Conservation (phyloP, 2,888 invertebrate genomes). For the Chloroclysta siterata region DNA sequence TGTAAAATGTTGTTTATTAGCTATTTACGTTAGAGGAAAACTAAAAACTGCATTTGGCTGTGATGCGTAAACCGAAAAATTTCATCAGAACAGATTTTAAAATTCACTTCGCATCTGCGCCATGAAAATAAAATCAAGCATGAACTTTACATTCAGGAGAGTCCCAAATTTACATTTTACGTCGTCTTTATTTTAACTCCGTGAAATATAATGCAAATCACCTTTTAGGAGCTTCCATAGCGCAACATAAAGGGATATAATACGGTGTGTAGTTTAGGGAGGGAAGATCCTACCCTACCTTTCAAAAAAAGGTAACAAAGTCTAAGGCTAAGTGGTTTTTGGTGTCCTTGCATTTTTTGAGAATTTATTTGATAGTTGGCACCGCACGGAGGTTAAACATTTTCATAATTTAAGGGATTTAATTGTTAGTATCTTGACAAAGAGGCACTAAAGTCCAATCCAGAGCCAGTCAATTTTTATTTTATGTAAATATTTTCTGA, state of each 20-base stretch:
- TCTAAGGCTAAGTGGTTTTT: background rate
- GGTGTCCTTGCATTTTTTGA: constrained; percentile 10
- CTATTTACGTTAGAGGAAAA: no score
- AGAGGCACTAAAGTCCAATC: no score
- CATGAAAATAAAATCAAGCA: constrained; percentile 74
- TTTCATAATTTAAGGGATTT: background rate
- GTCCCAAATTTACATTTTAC: constrained; percentile 69
- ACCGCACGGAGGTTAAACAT: background rate
- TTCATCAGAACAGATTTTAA: constrained; percentile 44
- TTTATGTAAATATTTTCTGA: no score
- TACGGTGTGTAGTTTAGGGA: background rate
- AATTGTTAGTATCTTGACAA: background rate
- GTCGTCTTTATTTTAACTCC: constrained; percentile 62
- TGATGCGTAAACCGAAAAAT: background rate
- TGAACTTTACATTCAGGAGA: constrained; percentile 69
- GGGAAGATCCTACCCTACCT: background rate
- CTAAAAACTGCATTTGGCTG: no score
- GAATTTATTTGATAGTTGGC: constrained; percentile 5
- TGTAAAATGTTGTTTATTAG: no score
- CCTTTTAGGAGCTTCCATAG: constrained; percentile 40
- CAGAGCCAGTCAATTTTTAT: no score
- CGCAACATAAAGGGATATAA: constrained; percentile 35
- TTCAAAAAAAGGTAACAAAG: constrained; percentile 7
- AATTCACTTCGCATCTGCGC: constrained; percentile 60
- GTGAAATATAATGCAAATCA: constrained; percentile 68